These are phyloP conservation scores for Cyprinus carpio DNA, from an alignment of 2,113 vertebrate genomes.

Conservation along the genomic window DNA sequence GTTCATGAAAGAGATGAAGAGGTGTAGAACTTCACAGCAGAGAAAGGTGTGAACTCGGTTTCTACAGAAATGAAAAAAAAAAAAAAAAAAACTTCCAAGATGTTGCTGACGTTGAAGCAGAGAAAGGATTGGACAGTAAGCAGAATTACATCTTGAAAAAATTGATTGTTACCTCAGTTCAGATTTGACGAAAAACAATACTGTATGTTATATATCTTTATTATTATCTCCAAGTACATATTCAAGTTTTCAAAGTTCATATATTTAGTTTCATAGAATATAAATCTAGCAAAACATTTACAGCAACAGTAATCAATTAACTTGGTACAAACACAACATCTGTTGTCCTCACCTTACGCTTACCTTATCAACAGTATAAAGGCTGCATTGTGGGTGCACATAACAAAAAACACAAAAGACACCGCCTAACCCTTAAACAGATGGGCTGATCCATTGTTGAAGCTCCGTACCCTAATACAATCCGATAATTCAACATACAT, in stretches of 20 bases:
- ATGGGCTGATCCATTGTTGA: slow-evolving; percentile 47
- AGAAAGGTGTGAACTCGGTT: slow-evolving; percentile 27
- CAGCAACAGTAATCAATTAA: slow-evolving; percentile 74
- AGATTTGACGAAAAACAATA: not conserved
- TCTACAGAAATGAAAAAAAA: slow-evolving; percentile 57
- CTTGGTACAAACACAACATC: slow-evolving; percentile 68
- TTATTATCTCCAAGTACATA: slow-evolving; percentile 48
- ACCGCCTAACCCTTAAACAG: slow-evolving; percentile 64
- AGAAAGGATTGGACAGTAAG: slow-evolving; percentile 32
- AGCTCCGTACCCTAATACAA: slow-evolving; percentile 46
- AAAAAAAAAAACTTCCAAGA: slow-evolving; percentile 46
- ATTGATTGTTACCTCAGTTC: not conserved
- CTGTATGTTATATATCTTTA: slow-evolving; percentile 22
- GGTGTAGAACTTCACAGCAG: slow-evolving; percentile 48
- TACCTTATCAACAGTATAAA: slow-evolving; percentile 70
- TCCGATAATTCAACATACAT: slow-evolving; percentile 59
- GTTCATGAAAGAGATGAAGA: no score
- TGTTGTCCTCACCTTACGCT: slow-evolving; percentile 57
- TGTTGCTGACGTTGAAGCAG: slow-evolving; percentile 65
- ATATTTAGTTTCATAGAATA: slow-evolving; percentile 73
- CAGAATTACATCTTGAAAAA: not conserved
- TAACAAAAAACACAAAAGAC: slow-evolving; percentile 61
- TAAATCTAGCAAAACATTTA: slow-evolving; percentile 81
- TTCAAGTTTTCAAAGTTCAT: slow-evolving; percentile 69
- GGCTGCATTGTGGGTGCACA: slow-evolving; percentile 64